Conservation (phyloP, 92 coral and sea anemone genomes). For the Galaxea fascicularis region DNA sequence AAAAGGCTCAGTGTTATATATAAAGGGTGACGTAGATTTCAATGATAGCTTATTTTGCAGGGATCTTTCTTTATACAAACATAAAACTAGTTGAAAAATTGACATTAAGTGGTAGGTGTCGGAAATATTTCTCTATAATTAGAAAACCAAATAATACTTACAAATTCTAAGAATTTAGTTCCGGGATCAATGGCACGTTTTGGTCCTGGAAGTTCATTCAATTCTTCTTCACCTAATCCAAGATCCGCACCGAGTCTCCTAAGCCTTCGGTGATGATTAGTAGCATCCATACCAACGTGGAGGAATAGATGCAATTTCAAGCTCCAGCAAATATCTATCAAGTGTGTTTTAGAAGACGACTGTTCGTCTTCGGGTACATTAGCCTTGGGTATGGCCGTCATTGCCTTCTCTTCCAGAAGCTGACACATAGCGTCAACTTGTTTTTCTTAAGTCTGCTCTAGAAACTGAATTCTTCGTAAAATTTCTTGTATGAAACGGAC, state of each 20-base stretch:
- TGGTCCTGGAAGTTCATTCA: neutral
- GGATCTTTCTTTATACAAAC: too few species aligned
- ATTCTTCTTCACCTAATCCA: too few species aligned
- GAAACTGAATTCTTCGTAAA: neutral
- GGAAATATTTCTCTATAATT: too few species aligned
- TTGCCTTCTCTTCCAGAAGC: neutral
- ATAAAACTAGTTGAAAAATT: too few species aligned
- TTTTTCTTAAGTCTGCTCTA: too few species aligned
- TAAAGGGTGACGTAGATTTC: too few species aligned
- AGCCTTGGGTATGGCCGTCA: too few species aligned
- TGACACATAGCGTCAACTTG: neutral
- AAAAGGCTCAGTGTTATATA: too few species aligned
- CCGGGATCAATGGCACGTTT: constrained; percentile 3
- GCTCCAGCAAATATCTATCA: constrained; percentile 2
- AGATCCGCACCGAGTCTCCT: too few species aligned
- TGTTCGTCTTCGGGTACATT: too few species aligned
- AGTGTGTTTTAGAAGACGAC: neutral
- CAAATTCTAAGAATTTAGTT: constrained; percentile 21
- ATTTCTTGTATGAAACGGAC: neutral
- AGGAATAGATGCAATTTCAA: constrained; percentile 15
- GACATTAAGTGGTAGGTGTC: too few species aligned
- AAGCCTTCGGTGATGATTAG: neutral
- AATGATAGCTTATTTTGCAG: too few species aligned
- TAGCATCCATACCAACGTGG: neutral
- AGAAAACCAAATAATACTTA: neutral